A percentile compares a stretch with the other conserved stretches of the same genome.
Conservation (phyloP, 1,140 invertebrate species). For the Aricia agestis region DNA sequence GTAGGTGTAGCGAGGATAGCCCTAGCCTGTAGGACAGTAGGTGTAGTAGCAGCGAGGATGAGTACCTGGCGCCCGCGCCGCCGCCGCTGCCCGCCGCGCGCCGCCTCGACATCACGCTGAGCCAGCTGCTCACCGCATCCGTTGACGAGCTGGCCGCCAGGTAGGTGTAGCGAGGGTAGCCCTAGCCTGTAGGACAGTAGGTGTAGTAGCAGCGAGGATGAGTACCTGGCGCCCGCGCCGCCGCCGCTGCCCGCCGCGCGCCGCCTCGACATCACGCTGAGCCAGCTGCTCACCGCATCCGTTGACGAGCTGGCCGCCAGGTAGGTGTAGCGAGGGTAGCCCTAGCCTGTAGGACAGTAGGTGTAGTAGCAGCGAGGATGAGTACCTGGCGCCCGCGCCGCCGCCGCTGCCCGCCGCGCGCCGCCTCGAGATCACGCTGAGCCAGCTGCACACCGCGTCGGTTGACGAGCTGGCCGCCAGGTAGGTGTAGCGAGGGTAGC, state of each 20-base stretch:
- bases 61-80: slow-evolving; percentile 73
- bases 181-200: too few species aligned
- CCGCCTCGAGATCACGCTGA: slow-evolving; percentile 84
- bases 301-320: slow-evolving; percentile 83
- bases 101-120: slow-evolving; percentile 84
- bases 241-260: slow-evolving; percentile 58
- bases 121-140: slow-evolving; percentile 87
- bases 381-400: slow-evolving; percentile 73
- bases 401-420: slow-evolving; percentile 58
- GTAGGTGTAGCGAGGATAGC: slow-evolving; percentile 25
- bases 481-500: slow-evolving; percentile 25
- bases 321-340: slow-evolving; percentile 25
- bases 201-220: too few species aligned
- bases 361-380: too few species aligned
- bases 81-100: slow-evolving; percentile 58
- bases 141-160: slow-evolving; percentile 83
- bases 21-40: too few species aligned
- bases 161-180: slow-evolving; percentile 25
- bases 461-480: slow-evolving; percentile 83
- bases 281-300: slow-evolving; percentile 87
- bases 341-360: too few species aligned
- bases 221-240: slow-evolving; percentile 73
- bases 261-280: slow-evolving; percentile 84
- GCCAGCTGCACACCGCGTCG: slow-evolving; percentile 87
- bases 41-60: too few species aligned